These are phyloP conservation scores for Babylonia areolata DNA, from an alignment of 1,140 invertebrate genomes.

Conservation along the genomic window DNA sequence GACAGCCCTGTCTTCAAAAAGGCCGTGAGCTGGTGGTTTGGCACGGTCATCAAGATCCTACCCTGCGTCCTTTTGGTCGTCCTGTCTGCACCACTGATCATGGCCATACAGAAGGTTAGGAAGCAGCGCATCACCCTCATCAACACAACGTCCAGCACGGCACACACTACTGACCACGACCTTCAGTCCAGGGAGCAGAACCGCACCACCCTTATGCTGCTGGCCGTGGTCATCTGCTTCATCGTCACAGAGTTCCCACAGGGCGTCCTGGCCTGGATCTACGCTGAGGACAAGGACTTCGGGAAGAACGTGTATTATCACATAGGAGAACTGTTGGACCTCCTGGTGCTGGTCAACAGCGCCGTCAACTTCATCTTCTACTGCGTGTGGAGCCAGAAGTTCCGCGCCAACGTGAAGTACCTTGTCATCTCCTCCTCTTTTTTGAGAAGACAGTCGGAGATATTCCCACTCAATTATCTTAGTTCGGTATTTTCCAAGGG, in stretches of 20 bases:
- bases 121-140: slow-evolving; percentile 64
- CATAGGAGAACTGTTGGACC: slow-evolving; percentile 93
- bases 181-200: slow-evolving; percentile 79
- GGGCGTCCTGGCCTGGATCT: slow-evolving; percentile 73
- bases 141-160: slow-evolving; percentile 58
- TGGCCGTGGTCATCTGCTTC: slow-evolving; percentile 90
- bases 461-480: too few species aligned
- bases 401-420: slow-evolving; percentile 89
- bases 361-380: slow-evolving; percentile 96
- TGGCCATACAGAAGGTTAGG: slow-evolving; percentile 80
- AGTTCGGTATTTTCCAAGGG: too few species aligned
- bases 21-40: slow-evolving; percentile 87
- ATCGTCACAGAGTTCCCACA: slow-evolving; percentile 90
- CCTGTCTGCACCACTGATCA: slow-evolving; percentile 87
- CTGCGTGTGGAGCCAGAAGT: slow-evolving; percentile 95
- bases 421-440: slow-evolving; percentile 66
- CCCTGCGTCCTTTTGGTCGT: slow-evolving; percentile 88
- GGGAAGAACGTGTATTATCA: slow-evolving; percentile 75
- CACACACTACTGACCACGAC: slow-evolving; percentile 65
- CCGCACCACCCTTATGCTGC: slow-evolving; percentile 92
- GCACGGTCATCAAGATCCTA: slow-evolving; percentile 88
- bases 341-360: slow-evolving; percentile 92
- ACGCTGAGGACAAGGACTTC: slow-evolving; percentile 68
- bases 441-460: too few species aligned
- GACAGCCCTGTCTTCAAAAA: slow-evolving; percentile 53